Conservation (phyloP, 2,113 vertebrate genomes). For the Bos indicus region DNA sequence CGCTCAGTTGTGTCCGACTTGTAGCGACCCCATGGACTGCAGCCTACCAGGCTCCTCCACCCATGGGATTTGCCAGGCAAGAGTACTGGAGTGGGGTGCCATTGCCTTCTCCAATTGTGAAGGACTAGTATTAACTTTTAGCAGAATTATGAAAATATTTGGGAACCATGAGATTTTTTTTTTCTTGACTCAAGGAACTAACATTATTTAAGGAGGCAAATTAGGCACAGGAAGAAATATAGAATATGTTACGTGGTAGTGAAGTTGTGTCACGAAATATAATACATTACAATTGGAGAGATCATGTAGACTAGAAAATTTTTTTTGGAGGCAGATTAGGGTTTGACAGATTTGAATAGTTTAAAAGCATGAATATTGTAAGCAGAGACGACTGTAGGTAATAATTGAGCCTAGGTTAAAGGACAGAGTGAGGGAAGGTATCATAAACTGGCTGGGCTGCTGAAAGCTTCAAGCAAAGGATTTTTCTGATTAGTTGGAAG, state of each 20-base stretch:
- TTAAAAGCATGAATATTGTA: not conserved
- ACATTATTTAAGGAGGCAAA: not conserved
- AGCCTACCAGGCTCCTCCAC: no score
- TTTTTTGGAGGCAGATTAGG: not conserved
- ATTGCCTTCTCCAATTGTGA: not conserved
- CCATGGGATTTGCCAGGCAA: no score
- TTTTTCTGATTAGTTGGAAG: not conserved
- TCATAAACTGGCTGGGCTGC: not conserved
- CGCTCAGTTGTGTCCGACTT: no score
- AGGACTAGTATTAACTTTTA: not conserved
- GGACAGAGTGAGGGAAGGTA: not conserved
- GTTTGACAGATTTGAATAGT: not conserved
- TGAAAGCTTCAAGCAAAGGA: not conserved
- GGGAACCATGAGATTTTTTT: not conserved
- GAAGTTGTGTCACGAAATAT: not conserved
- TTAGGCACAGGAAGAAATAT: not conserved
- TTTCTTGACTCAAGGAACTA: not conserved
- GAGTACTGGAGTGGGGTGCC: no score
- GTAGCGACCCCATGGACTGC: no score
- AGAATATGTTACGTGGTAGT: conserved; percentile 7
- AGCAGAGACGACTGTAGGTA: not conserved
- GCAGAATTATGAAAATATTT: not conserved
- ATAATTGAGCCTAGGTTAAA: not conserved
- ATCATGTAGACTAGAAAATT: not conserved
- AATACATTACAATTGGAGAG: not conserved